A percentile compares a stretch with the other conserved stretches of the same genome.
Conservation (phyloP, 92 coral and sea anemone species). For the Bergia sp. region DNA sequence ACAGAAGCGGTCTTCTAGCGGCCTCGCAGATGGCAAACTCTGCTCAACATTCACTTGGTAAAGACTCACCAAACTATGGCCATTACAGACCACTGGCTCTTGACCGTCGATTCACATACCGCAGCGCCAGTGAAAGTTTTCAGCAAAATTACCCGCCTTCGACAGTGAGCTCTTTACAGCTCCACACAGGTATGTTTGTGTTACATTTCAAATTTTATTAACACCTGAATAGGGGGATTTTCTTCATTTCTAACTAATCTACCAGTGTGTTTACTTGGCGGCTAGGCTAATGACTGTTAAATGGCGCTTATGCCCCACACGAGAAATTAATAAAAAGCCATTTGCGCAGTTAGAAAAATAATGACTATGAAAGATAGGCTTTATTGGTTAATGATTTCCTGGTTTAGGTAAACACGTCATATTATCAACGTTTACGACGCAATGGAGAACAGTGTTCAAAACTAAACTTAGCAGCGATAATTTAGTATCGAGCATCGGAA, state of each 20-base stretch:
- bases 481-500: background rate
- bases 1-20: slow-evolving; percentile 31
- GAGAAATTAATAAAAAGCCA: slow-evolving; percentile 30
- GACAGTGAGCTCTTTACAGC: slow-evolving; percentile 34
- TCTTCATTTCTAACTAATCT: slow-evolving; percentile 37
- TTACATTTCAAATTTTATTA: slow-evolving; percentile 20
- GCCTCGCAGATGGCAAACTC: slow-evolving; percentile 29
- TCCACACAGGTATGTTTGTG: slow-evolving; percentile 25
- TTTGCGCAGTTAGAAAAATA: slow-evolving; percentile 25
- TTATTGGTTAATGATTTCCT: slow-evolving; percentile 27
- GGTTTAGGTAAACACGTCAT: slow-evolving; percentile 16
- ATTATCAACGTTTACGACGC: background rate
- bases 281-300: slow-evolving; percentile 41
- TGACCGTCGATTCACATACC: slow-evolving; percentile 23
- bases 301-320: slow-evolving; percentile 38
- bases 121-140: background rate
- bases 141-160: slow-evolving; percentile 24
- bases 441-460: background rate
- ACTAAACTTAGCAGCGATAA: too few relatives aligned
- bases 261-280: slow-evolving; percentile 36
- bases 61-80: slow-evolving; percentile 11
- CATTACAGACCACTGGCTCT: slow-evolving; percentile 18
- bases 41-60: slow-evolving; percentile 18
- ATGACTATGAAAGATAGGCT: slow-evolving; percentile 10
- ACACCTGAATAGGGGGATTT: slow-evolving; percentile 19